These are phyloP conservation scores for Heliocidaris erythrogramma DNA, from an alignment of 35 echinoderm and acorn worm species.

Conservation along the genomic window DNA sequence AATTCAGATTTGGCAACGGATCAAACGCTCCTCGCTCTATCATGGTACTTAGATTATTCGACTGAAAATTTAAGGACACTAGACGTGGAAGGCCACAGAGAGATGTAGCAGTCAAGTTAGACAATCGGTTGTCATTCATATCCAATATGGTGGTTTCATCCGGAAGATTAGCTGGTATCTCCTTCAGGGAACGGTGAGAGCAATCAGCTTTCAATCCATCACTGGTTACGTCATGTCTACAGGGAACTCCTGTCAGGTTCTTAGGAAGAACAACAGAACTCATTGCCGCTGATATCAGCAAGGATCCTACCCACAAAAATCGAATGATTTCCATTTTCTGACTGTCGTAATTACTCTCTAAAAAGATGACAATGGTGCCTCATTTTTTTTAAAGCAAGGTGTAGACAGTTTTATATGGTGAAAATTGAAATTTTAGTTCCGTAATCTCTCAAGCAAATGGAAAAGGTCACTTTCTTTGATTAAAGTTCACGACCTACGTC, in stretches of 20 bases:
- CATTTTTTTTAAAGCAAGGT: background rate
- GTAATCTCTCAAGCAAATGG: background rate
- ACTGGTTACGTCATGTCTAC: background rate
- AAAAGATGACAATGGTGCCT: background rate
- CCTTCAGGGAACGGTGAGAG: background rate
- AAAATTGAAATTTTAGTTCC: background rate
- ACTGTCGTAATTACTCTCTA: background rate
- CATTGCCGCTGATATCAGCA: background rate
- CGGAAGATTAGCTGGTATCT: background rate
- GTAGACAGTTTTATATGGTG: background rate
- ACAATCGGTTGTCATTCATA: background rate
- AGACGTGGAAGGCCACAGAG: background rate
- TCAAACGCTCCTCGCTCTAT: background rate
- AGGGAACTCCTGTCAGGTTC: background rate
- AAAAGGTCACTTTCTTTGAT: too few species aligned
- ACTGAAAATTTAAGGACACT: background rate
- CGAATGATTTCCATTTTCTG: background rate
- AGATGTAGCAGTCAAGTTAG: background rate
- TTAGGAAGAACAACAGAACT: background rate
- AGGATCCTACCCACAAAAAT: background rate
- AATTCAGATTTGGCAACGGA: background rate
- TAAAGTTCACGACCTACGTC: too few species aligned
- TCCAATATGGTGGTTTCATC: background rate
- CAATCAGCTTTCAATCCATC: background rate
- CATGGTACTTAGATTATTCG: background rate